A percentile compares a stretch with the other conserved stretches of the same genome.
phyloP scores from a whole-genome alignment of 2,797 vertebrate genomes.

The Helicolenus hilgendorfi region DNA sequence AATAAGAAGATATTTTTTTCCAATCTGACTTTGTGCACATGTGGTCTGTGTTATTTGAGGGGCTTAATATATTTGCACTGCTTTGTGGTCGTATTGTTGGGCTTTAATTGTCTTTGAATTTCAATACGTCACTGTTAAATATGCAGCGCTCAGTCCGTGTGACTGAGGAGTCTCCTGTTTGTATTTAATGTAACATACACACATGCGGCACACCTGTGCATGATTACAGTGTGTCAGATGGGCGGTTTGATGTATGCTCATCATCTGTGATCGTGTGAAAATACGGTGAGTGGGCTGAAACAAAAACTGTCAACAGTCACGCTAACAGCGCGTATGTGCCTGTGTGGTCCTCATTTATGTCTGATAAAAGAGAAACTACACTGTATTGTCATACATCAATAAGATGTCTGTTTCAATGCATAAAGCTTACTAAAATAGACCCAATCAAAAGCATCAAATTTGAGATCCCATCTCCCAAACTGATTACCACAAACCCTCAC shows the following conservation, averaged over 20 bases:
- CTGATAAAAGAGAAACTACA: neutral
- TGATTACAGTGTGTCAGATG: neutral
- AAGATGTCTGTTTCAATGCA: neutral
- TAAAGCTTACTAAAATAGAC: neutral
- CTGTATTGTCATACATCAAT: neutral
- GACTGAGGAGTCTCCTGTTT: neutral
- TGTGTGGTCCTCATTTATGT: neutral
- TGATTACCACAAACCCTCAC: no score
- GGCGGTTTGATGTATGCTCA: neutral
- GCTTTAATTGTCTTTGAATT: neutral
- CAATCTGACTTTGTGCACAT: neutral
- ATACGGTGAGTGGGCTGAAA: neutral
- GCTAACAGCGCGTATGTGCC: neutral
- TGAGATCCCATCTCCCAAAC: neutral
- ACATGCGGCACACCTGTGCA: neutral
- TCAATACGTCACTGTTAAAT: neutral
- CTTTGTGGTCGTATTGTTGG: neutral
- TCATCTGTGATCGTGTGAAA: slow-evolving; percentile 20
- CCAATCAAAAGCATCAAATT: neutral
- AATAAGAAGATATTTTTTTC: neutral
- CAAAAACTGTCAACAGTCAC: neutral
- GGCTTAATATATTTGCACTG: neutral
- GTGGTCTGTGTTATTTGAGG: neutral
- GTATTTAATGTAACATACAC: neutral
- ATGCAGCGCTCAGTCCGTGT: neutral